Percentiles rank a stretch among this genome's conserved stretches.
Conservation (phyloP, 2,888 invertebrate species). For the Cremastinae sp. region DNA sequence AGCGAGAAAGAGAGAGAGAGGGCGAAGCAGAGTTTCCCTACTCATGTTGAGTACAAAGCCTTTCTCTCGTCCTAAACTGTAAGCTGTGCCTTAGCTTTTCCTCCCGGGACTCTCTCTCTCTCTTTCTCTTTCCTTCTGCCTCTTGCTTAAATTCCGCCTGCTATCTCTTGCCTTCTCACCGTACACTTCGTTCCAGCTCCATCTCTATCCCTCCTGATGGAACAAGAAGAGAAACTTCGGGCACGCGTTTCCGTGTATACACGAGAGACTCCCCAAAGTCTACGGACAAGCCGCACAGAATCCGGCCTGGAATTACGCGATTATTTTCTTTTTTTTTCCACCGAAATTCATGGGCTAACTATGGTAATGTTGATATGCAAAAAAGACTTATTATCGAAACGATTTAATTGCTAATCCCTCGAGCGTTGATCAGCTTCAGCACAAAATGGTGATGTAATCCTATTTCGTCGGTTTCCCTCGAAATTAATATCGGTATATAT, state of each 20-base stretch:
- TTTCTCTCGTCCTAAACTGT: conserved; percentile 56
- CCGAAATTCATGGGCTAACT: conserved; percentile 6
- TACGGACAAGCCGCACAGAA: conserved; percentile 26
- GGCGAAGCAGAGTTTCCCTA: conserved; percentile 46
- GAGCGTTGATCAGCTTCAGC: no score
- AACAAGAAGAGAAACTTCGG: conserved; percentile 50
- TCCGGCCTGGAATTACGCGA: conserved; percentile 18
- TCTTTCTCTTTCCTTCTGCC: conserved; percentile 11
- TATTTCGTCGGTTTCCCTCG: no score
- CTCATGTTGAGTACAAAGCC: conserved; percentile 55
- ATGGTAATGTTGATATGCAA: neutral
- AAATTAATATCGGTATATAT: no score
- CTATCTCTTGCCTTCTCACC: conserved; percentile 11
- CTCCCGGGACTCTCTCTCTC: conserved; percentile 42
- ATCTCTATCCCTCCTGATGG: conserved; percentile 23
- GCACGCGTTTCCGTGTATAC: conserved; percentile 33
- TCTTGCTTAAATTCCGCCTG: conserved; percentile 24
- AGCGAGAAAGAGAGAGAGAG: neutral
- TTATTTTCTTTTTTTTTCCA: neutral
- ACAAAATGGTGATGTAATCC: no score
- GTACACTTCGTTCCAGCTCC: neutral
- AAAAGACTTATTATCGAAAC: no score
- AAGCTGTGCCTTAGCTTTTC: conserved; percentile 58
- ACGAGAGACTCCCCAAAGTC: conserved; percentile 32
- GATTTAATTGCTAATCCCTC: no score